Evolutionary conservation across 2,888 invertebrate species (phyloP).

Genomic region (Anarsia innoxiella): DNA sequence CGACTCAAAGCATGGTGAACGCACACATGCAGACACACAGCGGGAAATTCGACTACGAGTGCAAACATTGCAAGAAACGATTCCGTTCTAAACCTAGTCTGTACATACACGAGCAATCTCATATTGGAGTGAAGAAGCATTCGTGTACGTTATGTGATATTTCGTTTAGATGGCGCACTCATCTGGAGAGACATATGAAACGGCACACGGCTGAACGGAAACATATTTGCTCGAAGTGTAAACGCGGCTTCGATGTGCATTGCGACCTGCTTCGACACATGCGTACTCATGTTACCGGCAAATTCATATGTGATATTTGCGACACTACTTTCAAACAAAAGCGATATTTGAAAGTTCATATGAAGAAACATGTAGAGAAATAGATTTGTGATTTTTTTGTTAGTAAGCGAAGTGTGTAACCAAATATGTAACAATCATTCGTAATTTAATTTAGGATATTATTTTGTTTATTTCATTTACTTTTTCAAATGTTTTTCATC

Average conservation of each 20-base stretch:
- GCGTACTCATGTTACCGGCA: conserved; percentile 57
- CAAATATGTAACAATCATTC: too few species aligned
- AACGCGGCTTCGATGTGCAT: conserved; percentile 59
- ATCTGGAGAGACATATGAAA: conserved; percentile 53
- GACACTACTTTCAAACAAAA: conserved; percentile 61
- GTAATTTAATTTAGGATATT: too few species aligned
- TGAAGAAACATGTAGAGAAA: conserved; percentile 48
- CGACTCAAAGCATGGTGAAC: conserved; percentile 52
- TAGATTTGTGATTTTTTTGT: too few species aligned
- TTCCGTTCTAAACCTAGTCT: conserved; percentile 64
- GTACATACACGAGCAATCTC: conserved; percentile 67
- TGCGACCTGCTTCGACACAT: conserved; percentile 66
- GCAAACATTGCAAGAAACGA: conserved; percentile 60
- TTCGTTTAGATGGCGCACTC: conserved; percentile 63
- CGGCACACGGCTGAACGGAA: conserved; percentile 51
- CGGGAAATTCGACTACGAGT: conserved; percentile 51
- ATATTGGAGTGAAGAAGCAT: conserved; percentile 29
- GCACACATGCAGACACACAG: conserved; percentile 64
- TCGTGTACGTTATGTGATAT: conserved; percentile 42
- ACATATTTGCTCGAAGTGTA: conserved; percentile 62
- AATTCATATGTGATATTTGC: conserved; percentile 59
- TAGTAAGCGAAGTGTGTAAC: too few species aligned
- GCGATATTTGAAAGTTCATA: conserved; percentile 69
- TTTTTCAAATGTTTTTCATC: too few species aligned
- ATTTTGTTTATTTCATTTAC: too few species aligned